phyloP scores from a whole-genome alignment of 2,888 invertebrate genomes.

The Ichneumoninae sp. region DNA sequence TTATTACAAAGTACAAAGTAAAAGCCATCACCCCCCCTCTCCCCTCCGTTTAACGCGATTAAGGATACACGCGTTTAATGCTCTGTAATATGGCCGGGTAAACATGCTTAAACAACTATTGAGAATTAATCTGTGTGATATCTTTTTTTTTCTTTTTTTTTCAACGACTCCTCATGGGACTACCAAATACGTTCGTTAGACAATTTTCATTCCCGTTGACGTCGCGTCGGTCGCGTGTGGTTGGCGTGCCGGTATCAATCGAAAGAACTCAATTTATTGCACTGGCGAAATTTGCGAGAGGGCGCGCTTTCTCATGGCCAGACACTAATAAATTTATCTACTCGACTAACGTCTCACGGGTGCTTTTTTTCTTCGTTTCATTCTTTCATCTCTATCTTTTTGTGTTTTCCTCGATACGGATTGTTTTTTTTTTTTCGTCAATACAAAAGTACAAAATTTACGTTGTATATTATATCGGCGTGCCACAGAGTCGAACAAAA shows the following conservation, averaged over 20 bases:
- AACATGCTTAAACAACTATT: conserved; percentile 61
- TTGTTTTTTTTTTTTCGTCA: conserved; percentile 34
- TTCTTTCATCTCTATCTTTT: conserved; percentile 9
- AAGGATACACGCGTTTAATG: conserved; percentile 59
- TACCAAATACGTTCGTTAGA: conserved; percentile 41
- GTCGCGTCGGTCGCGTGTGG: background rate
- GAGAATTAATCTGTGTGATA: conserved; percentile 32
- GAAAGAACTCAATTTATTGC: conserved; percentile 1
- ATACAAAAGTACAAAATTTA: conserved; percentile 68
- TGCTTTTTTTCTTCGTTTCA: background rate
- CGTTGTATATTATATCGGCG: conserved; percentile 57
- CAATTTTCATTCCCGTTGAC: conserved; percentile 53
- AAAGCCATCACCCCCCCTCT: conserved; percentile 49
- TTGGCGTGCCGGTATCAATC: background rate
- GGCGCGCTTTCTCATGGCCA: background rate
- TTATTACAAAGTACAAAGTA: conserved; percentile 58
- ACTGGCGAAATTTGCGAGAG: conserved; percentile 16
- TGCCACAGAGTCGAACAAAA: conserved; percentile 51
- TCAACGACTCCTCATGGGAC: conserved; percentile 36
- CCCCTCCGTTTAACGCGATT: conserved; percentile 32
- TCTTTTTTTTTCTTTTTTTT: background rate
- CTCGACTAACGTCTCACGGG: conserved; percentile 1
- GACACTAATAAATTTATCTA: conserved; percentile 2
- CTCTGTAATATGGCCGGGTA: conserved; percentile 64
- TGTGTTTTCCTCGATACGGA: background rate